These are phyloP conservation scores for Ataeniobius toweri DNA, from an alignment of 2,797 vertebrate genomes.

Conservation along the genomic window DNA sequence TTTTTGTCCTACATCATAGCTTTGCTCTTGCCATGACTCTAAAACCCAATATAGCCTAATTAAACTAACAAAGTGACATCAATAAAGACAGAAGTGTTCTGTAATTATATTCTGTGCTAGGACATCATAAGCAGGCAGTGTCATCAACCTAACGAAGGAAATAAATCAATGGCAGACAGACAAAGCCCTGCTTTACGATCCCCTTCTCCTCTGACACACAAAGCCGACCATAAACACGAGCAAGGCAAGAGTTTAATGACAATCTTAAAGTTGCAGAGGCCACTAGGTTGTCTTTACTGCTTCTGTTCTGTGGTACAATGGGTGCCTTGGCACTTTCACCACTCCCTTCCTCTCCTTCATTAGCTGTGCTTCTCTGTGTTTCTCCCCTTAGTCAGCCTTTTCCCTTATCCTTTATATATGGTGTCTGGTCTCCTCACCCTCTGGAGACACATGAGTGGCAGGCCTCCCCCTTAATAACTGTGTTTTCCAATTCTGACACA, in stretches of 20 bases:
- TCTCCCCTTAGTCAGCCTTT: constrained; percentile 51
- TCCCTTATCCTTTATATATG: constrained; percentile 47
- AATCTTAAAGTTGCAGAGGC: constrained; percentile 81
- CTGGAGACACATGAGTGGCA: constrained; percentile 78
- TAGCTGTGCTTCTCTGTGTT: constrained; percentile 60
- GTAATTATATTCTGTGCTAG: constrained; percentile 80
- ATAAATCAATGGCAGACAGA: constrained; percentile 83
- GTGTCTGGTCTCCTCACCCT: constrained; percentile 71
- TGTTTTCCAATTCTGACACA: constrained; percentile 66
- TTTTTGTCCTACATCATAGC: constrained; percentile 78
- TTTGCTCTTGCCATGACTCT: constrained; percentile 76
- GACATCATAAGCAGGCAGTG: constrained; percentile 82
- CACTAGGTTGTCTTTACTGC: constrained; percentile 80
- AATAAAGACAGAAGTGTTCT: constrained; percentile 79
- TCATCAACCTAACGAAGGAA: constrained; percentile 81
- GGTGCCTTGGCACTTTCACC: constrained; percentile 71
- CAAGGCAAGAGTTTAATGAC: constrained; percentile 81
- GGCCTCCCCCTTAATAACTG: constrained; percentile 78
- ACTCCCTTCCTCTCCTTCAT: constrained; percentile 68
- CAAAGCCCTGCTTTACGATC: constrained; percentile 79
- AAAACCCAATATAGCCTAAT: constrained; percentile 82
- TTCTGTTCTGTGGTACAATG: constrained; percentile 72
- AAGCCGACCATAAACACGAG: constrained; percentile 79
- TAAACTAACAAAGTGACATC: constrained; percentile 84
- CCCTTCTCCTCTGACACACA: constrained; percentile 74